Percentiles rank a stretch among this genome's conserved stretches.
phyloP scores from a whole-genome alignment of 2,797 vertebrate genomes.

The Pseudochirops corinnae region DNA sequence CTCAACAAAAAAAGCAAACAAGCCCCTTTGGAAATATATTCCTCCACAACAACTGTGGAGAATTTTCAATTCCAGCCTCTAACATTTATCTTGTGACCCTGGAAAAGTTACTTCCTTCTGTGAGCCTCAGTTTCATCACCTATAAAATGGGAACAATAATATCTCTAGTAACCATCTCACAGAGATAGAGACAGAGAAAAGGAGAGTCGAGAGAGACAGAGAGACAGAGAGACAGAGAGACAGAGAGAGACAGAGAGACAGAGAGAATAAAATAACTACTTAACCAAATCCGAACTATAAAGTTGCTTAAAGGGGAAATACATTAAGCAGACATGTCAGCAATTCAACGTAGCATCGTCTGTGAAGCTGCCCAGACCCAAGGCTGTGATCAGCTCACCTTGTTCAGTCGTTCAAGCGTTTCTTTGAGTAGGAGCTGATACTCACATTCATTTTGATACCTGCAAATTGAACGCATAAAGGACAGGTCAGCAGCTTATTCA shows the following conservation, averaged over 20 bases:
- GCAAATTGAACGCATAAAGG: constrained; percentile 66
- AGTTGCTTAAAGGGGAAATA: not conserved
- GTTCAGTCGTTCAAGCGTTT: constrained; percentile 93
- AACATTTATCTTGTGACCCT: not conserved
- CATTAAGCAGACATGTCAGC: not conserved
- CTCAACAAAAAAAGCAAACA: not conserved
- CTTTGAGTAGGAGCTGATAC: constrained; percentile 91
- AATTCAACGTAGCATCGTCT: too few relatives aligned
- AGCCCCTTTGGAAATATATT: not conserved
- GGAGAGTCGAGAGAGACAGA: constrained; percentile 5
- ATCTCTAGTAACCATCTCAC: not conserved
- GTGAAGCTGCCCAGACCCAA: not conserved
- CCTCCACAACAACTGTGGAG: not conserved
- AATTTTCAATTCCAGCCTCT: not conserved
- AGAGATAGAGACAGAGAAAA: not conserved
- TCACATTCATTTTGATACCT: constrained; percentile 96
- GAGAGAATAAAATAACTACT: constrained; percentile 33
- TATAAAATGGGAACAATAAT: not conserved
- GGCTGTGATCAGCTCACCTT: constrained; percentile 85
- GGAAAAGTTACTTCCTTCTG: not conserved
- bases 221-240: constrained; percentile 17
- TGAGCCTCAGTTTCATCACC: not conserved
- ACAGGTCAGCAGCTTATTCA: not conserved
- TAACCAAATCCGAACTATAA: not conserved
- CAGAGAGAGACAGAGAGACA: constrained; percentile 3